A percentile compares a stretch with the other conserved stretches of the same genome.
Evolutionary conservation across 1,140 invertebrate species (phyloP).

Genomic region (Caenorhabditis tropicalis): DNA sequence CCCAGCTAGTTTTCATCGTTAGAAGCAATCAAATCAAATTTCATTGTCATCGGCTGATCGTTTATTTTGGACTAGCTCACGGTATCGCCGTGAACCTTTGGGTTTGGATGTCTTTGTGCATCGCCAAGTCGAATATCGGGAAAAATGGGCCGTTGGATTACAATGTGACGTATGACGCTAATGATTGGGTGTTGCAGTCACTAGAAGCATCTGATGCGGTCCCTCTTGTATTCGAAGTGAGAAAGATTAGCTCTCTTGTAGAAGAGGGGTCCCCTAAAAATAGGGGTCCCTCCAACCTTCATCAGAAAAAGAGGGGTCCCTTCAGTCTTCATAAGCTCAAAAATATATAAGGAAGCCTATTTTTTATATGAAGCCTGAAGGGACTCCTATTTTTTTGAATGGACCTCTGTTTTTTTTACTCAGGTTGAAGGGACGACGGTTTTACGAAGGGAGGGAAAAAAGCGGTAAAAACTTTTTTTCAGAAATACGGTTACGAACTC

Average conservation of each 20-base stretch:
- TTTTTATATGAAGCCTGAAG: too few species aligned
- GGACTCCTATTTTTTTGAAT: too few species aligned
- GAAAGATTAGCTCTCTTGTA: neutral
- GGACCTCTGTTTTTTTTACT: too few species aligned
- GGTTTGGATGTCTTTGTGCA: constrained; percentile 3
- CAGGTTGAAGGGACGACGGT: too few species aligned
- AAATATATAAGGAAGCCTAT: too few species aligned
- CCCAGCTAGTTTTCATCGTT: neutral
- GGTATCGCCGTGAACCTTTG: constrained; percentile 6
- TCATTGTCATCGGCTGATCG: neutral
- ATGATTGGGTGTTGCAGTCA: neutral
- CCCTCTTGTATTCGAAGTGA: neutral
- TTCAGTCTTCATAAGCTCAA: too few species aligned
- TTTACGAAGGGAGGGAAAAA: too few species aligned
- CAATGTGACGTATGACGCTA: neutral
- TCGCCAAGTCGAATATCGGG: neutral
- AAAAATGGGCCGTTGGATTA: neutral
- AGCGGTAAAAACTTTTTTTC: too few species aligned
- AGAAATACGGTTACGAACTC: neutral
- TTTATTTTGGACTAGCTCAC: constrained; percentile 1
- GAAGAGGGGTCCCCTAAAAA: too few species aligned
- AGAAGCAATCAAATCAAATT: neutral
- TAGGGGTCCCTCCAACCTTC: too few species aligned
- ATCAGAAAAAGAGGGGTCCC: too few species aligned
- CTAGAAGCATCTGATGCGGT: neutral